Percentiles rank a stretch among this genome's conserved stretches.
phyloP scores from a whole-genome alignment of 2,888 invertebrate species.

The Drosophila limbata region DNA sequence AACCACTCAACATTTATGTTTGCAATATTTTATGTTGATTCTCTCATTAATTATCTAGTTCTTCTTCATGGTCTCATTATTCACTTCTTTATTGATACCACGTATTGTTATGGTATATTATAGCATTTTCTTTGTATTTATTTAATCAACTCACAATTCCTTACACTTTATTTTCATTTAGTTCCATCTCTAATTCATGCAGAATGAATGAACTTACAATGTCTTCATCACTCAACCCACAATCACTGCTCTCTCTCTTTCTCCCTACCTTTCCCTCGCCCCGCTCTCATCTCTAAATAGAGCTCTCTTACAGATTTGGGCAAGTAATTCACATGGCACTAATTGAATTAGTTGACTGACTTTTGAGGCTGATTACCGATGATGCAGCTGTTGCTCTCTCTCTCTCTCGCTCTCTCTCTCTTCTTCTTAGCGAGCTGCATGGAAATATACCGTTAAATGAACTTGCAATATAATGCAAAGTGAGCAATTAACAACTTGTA shows the following conservation, averaged over 20 bases:
- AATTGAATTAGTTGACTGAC: conserved; percentile 80
- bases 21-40: neutral
- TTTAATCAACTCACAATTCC: neutral
- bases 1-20: neutral
- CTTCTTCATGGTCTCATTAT: conserved; percentile 13
- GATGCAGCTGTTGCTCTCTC: conserved; percentile 21
- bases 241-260: neutral
- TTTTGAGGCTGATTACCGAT: conserved; percentile 55
- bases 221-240: conserved; percentile 43
- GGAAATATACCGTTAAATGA: conserved; percentile 64
- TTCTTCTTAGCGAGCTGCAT: conserved; percentile 14
- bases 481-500: conserved; percentile 69
- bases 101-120: neutral
- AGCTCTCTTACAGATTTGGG: conserved; percentile 48
- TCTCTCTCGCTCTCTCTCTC: conserved; percentile 1
- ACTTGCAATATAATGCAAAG: conserved; percentile 76
- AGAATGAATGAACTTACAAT: conserved; percentile 45
- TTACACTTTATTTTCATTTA: neutral
- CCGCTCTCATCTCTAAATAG: neutral
- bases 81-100: neutral
- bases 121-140: neutral
- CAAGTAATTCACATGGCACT: conserved; percentile 79
- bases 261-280: neutral
- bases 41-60: conserved; percentile 6
- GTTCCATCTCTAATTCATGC: conserved; percentile 37